These are phyloP conservation scores for Porites rus DNA, from an alignment of 92 coral and sea anemone genomes.

Conservation along the genomic window DNA sequence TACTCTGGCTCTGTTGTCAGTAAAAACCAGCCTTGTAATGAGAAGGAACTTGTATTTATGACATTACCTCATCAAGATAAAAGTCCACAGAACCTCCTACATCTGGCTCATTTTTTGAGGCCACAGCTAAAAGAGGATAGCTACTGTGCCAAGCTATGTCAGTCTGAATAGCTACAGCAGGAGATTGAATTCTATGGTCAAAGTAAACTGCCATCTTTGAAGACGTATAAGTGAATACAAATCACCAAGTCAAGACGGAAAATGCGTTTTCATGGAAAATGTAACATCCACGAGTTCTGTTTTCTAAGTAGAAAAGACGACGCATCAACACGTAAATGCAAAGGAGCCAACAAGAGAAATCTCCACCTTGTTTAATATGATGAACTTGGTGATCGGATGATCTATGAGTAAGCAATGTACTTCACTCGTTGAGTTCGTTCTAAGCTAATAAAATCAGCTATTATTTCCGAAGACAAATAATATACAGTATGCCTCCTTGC, in stretches of 20 bases:
- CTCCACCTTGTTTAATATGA: background rate
- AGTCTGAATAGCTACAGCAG: slow-evolving; percentile 86
- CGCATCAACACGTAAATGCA: background rate
- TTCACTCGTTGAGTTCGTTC: background rate
- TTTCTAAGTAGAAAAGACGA: background rate
- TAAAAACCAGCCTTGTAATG: background rate
- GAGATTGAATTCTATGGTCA: slow-evolving; percentile 95
- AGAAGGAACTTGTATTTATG: background rate
- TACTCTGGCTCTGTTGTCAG: background rate
- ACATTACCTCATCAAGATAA: slow-evolving; percentile 91
- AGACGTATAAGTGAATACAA: background rate
- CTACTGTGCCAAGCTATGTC: slow-evolving; percentile 94
- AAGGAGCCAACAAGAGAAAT: background rate
- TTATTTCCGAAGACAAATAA: background rate
- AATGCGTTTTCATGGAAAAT: background rate
- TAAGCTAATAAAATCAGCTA: background rate
- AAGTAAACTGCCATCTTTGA: slow-evolving; percentile 95
- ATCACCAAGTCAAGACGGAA: background rate
- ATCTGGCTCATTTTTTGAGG: slow-evolving; percentile 90
- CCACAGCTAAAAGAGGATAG: slow-evolving; percentile 93
- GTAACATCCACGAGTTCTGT: background rate
- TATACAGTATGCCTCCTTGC: background rate
- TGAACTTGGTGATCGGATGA: background rate
- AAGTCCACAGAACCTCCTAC: slow-evolving; percentile 94
- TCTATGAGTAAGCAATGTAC: background rate